Evolutionary conservation across 2,113 vertebrate genomes (phyloP), one percentile per base, ranked within the genome.

Genomic region (Crocuta crocuta): DNA sequence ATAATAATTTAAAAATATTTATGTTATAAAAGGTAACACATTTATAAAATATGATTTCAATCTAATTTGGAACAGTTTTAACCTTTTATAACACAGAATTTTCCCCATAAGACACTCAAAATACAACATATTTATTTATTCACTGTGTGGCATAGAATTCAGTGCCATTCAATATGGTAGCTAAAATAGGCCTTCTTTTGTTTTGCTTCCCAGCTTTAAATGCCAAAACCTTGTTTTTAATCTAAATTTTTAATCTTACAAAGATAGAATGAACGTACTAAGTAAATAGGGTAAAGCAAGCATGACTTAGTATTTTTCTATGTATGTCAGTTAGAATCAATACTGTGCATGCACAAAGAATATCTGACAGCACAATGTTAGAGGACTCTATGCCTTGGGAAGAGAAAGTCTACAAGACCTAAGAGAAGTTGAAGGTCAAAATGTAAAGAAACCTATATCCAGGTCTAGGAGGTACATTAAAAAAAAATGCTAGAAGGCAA

Each of bases 401-500:
- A 83, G 79, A 73, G 35, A 97, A 96, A 55, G 12, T 58, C 63
- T 92, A 83, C 12, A 85, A 84, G 50, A 95, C 53, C 28, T 91
- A 21, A 21, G 16, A 74, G 66, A 95, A 89, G 7, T 4, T 95
- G 92, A 98, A 97, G 90, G 89, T 98, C 94, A 95, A 33, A 94
- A 97, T 65, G 17, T 81, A 89, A 97, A 68, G 55, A 89, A 95
- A 89, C 39, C 39, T 95, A 55, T 39, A 92, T 74, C 17, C 16
- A 26, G 50, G 76, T 95, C 89, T 71, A 94, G n/a, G 31, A 96
- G 53, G 35, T 78, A 35, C 70, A 97, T 83, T n/a, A 65, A 58
- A 86, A 85, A 81, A 98, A 96, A 96, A 84, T 33, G 26, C 79
- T 95, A 74, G 58, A 94, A 97, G 91, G 58, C 91, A 97, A 97